A percentile compares a stretch with the other conserved stretches of the same genome.
These are phyloP conservation scores for Anodontia alba DNA, from an alignment of 2,888 invertebrate genomes.

Conservation along the genomic window DNA sequence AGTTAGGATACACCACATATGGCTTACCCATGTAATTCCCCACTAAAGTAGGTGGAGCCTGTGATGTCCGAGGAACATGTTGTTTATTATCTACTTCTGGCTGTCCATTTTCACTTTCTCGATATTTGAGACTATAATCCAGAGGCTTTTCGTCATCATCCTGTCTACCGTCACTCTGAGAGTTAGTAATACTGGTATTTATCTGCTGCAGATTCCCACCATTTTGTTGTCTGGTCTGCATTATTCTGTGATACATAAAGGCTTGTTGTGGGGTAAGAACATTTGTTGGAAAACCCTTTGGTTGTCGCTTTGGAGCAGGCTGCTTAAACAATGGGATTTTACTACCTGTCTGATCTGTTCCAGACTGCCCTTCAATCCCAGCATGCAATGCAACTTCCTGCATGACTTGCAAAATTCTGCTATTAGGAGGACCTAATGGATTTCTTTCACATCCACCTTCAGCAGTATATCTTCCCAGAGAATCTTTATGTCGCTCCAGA, in stretches of 20 bases:
- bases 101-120: slow-evolving; percentile 23
- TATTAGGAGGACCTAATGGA: slow-evolving; percentile 67
- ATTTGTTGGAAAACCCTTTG: background rate
- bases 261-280: slow-evolving; percentile 25
- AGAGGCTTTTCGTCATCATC: slow-evolving; percentile 74
- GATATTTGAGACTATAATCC: slow-evolving; percentile 78
- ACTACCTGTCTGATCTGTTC: slow-evolving; percentile 52
- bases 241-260: slow-evolving; percentile 29
- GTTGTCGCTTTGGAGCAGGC: background rate
- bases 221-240: background rate
- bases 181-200: background rate
- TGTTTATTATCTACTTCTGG: background rate
- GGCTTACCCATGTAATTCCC: slow-evolving; percentile 70
- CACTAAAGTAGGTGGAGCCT: slow-evolving; percentile 60
- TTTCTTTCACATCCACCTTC: slow-evolving; percentile 57
- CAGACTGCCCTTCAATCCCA: slow-evolving; percentile 71
- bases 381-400: slow-evolving; percentile 82
- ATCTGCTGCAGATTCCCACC: background rate
- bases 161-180: background rate
- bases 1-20: background rate
- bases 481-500: slow-evolving; percentile 71
- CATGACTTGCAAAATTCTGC: slow-evolving; percentile 81
- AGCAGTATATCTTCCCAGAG: slow-evolving; percentile 36
- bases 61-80: slow-evolving; percentile 20
- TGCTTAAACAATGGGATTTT: slow-evolving; percentile 31